phyloP scores from a whole-genome alignment of 2,888 invertebrate genomes.

The Melinopterus prodromus region DNA sequence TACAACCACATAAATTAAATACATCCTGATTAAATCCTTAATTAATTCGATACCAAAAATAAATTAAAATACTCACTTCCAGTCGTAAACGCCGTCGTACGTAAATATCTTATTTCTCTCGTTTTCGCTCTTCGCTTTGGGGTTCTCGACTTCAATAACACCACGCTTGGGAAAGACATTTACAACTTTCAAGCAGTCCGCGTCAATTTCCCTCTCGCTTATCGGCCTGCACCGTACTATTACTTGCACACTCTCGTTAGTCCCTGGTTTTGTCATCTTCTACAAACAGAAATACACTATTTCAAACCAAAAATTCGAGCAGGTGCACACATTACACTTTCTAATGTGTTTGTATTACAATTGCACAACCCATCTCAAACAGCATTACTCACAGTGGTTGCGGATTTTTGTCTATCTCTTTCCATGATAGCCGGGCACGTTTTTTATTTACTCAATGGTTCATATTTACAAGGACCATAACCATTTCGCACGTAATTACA shows the following conservation, averaged over 20 bases:
- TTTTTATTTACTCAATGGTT: conserved; percentile 4
- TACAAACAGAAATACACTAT: conserved; percentile 23
- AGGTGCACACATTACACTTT: conserved; percentile 6
- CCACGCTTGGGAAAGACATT: conserved; percentile 87
- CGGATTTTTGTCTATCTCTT: conserved; percentile 16
- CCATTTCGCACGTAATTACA: conserved; percentile 31
- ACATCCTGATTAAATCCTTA: too few relatives aligned
- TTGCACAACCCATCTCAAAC: not conserved
- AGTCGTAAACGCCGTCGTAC: conserved; percentile 97
- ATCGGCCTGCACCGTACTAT: conserved; percentile 97
- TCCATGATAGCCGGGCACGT: conserved; percentile 8
- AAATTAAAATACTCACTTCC: conserved; percentile 64
- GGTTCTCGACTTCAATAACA: conserved; percentile 89
- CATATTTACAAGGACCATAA: not conserved
- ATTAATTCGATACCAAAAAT: not conserved
- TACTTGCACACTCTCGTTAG: conserved; percentile 92
- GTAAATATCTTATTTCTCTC: conserved; percentile 93
- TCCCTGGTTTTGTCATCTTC: conserved; percentile 52
- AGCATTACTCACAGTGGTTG: conserved; percentile 17
- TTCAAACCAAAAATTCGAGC: not conserved
- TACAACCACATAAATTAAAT: too few relatives aligned
- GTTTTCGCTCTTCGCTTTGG: conserved; percentile 71
- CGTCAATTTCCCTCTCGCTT: conserved; percentile 82
- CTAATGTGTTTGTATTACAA: not conserved
- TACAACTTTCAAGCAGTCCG: conserved; percentile 81